Conservation (phyloP, 2,797 vertebrate genomes). For the Smutsia temminckii region DNA sequence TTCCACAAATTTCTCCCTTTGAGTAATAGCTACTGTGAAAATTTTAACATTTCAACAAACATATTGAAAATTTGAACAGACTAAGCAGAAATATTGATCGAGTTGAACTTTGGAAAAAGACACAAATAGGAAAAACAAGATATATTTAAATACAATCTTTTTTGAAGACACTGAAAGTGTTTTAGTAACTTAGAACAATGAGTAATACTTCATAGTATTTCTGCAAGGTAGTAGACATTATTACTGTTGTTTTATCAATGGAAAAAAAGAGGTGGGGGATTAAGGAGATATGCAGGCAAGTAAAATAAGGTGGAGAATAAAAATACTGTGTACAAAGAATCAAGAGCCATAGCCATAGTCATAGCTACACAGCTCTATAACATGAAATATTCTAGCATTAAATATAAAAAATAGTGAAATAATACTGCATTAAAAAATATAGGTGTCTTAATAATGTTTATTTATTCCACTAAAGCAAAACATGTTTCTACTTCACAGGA, state of each 20-base stretch:
- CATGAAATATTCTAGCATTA: background rate
- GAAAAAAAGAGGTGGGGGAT: background rate
- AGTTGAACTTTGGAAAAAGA: conserved; percentile 3
- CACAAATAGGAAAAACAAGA: background rate
- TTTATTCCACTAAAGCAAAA: too few species aligned
- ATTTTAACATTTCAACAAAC: background rate
- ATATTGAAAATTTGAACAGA: background rate
- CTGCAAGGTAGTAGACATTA: background rate
- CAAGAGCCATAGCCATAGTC: background rate
- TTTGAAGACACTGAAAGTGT: background rate
- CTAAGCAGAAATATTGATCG: background rate
- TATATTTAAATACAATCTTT: background rate
- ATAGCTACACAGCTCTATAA: background rate
- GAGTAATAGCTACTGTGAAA: background rate
- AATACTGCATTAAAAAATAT: background rate
- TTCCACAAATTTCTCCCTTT: background rate
- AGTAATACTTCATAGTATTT: background rate
- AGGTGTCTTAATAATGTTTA: too few species aligned
- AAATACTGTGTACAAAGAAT: background rate
- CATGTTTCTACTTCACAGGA: background rate
- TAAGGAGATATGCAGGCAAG: background rate
- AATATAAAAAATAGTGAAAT: background rate
- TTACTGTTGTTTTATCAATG: background rate
- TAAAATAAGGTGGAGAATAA: background rate
- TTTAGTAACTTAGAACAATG: conserved; percentile 12